Conservation (phyloP, 2,888 invertebrate species). For the Napeogenes inachia region DNA sequence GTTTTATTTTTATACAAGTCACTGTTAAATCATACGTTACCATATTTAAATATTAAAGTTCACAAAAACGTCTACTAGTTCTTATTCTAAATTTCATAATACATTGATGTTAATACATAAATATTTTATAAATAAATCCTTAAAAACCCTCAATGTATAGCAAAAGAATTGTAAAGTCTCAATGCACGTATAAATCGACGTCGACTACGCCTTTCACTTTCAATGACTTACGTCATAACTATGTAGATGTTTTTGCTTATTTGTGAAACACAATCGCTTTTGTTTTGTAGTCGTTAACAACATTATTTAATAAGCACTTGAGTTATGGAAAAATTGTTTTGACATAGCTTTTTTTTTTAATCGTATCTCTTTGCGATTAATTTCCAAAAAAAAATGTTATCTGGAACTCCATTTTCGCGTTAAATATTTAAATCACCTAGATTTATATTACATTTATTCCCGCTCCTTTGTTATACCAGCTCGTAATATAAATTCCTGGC, state of each 20-base stretch:
- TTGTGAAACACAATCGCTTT: constrained; percentile 2
- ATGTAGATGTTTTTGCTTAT: constrained; percentile 3
- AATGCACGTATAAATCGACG: not conserved
- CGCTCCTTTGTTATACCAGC: not conserved
- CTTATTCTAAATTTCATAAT: not conserved
- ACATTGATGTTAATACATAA: constrained; percentile 9
- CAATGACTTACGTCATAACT: constrained; percentile 15
- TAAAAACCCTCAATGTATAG: constrained; percentile 8
- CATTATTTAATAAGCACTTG: not conserved
- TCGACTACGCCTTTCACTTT: constrained; percentile 20
- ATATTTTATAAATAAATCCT: not conserved
- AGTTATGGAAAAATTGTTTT: not conserved
- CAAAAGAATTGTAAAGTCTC: not conserved
- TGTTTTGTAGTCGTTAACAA: not conserved
- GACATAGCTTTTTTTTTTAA: no score
- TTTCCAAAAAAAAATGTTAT: no score
- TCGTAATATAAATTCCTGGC: constrained; percentile 1
- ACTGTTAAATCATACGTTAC: no score
- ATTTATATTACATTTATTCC: no score
- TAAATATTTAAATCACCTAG: not conserved
- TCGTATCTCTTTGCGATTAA: no score
- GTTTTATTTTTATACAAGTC: no score
- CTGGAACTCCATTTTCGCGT: no score
- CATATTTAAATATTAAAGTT: no score
- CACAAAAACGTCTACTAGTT: no score